A percentile compares a stretch with the other conserved stretches of the same genome.
Conservation (phyloP, 2,888 invertebrate species). For the Pomacea canaliculata region DNA sequence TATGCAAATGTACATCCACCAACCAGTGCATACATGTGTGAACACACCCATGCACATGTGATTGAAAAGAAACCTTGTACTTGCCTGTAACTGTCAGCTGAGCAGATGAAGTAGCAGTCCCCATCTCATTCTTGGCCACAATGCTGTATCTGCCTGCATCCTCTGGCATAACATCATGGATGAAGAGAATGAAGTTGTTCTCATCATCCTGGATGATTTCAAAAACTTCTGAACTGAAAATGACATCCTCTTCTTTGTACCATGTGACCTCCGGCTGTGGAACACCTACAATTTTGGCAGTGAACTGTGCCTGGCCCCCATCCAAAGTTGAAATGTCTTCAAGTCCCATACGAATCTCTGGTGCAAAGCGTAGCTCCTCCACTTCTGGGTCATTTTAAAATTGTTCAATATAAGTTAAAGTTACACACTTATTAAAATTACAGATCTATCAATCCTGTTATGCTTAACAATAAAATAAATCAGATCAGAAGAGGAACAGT, state of each 20-base stretch:
- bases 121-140: slow-evolving; percentile 61
- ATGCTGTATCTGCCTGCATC: slow-evolving; percentile 67
- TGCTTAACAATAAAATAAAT: too few relatives aligned
- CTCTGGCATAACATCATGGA: slow-evolving; percentile 74
- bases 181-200: slow-evolving; percentile 73
- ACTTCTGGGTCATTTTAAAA: slow-evolving; percentile 35
- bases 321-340: slow-evolving; percentile 52
- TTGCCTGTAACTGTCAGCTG: slow-evolving; percentile 76
- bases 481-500: too few relatives aligned
- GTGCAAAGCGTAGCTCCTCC: slow-evolving; percentile 45
- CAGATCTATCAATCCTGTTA: too few relatives aligned
- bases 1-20: too few relatives aligned
- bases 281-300: slow-evolving; percentile 65
- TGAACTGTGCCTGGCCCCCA: slow-evolving; percentile 59
- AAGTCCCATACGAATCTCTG: slow-evolving; percentile 53
- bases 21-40: too few relatives aligned
- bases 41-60: too few relatives aligned
- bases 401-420: background rate
- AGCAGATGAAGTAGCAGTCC: slow-evolving; percentile 76
- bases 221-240: slow-evolving; percentile 75
- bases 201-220: slow-evolving; percentile 71
- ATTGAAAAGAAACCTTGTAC: too few relatives aligned
- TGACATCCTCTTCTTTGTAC: slow-evolving; percentile 82
- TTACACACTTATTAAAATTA: too few relatives aligned
- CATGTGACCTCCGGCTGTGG: slow-evolving; percentile 77